Evolutionary conservation across 2,113 vertebrate genomes (phyloP), one percentile per base, ranked within the genome.

Genomic region (Lutjanus erythropterus): DNA sequence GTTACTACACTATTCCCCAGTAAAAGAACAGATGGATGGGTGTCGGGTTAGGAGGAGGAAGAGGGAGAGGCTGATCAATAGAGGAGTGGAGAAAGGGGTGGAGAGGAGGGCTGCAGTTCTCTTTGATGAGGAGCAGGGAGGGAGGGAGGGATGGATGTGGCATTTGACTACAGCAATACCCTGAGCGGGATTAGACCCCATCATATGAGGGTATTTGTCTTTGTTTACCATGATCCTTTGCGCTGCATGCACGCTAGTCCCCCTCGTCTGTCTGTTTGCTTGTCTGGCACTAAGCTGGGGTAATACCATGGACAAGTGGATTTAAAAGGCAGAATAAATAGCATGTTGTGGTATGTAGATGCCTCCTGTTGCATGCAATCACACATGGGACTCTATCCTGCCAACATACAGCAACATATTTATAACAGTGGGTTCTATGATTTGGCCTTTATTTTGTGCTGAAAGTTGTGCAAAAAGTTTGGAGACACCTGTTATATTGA

Each of bases 161-260:
- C 76, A 79, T 89, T 90, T 83, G 69, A 86, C 59, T 78, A 65
- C 60, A 65, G 64, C 6, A 58, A 74, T 62, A 64, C 53, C 85
- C 91, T 73, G 42, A 92, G 80, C 68, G 81, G 85, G 92, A 92
- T 92, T 93, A 92, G 61, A 90, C 83, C 52, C 74, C 78, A 61
- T 81, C 65, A 46, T 86, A 76, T 70, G 67, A 87, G 80, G 83
- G 76, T 85, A 75, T 89, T 91, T 89, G 73, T 87, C 72, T 88
- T 78, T 85, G 81, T 88, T 85, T 89, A 71, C 61, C 70, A 78
- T 62, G 73, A 89, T 91, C 85, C 70, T 86, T 83, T 91, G 80
- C 90, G 83, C 61, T n/a, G 50, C 9, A 9, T 74, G 84, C 58
- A 76, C 62, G 47, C 69, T 14, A 10, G 82, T 80, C 83, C 74